Evolutionary conservation across 2,797 vertebrate genomes (phyloP), one percentile per base, ranked within the genome.

Genomic region (Masticophis lateralis): DNA sequence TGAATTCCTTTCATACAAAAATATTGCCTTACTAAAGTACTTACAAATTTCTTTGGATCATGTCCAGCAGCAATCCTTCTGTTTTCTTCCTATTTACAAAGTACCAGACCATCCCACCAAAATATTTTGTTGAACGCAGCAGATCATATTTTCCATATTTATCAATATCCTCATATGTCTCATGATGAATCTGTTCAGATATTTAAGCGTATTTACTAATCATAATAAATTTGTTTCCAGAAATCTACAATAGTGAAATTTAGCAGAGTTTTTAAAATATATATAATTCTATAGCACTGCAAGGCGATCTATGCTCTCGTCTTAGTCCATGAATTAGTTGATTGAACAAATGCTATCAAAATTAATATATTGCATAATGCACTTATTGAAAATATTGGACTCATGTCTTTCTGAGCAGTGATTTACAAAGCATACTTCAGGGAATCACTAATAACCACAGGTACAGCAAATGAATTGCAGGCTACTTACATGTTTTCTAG

Each of bases 101-200:
- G 95, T 99, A 98, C 99, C 99, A 99, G 12, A 97, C 98, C 98
- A 99, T 97, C 86, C 99, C 99, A 59, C 99, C 99, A 0, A 99
- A 99, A 96, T 99, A 98, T 28, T 99, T 97, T 0, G 99, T 99
- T 90, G 99, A 99, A 90, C 98, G 98, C 88, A 99, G 97, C 87
- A 99, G 97, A 37, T 99, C 97, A 0, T 99, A 99, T 90, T 99
- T 99, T 43, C 95, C 97, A 0, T 97, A 96, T 91, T 98, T 98
- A 14, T 99, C 98, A 91, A 99, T 97, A 94, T 99, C 98, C 28
- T 99, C 98, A 0, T 99, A 99, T 5, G 98, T 97, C 89, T 97
- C 97, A 2, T 96, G 96, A 91, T 99, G 98, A 90, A 99, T 94
- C 99, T 99, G 55, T 0, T 51, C 89, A 91, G 10, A 63, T 69